Evolutionary conservation across 2,113 vertebrate genomes (phyloP).

Genomic region (Copsychus sechellarum): DNA sequence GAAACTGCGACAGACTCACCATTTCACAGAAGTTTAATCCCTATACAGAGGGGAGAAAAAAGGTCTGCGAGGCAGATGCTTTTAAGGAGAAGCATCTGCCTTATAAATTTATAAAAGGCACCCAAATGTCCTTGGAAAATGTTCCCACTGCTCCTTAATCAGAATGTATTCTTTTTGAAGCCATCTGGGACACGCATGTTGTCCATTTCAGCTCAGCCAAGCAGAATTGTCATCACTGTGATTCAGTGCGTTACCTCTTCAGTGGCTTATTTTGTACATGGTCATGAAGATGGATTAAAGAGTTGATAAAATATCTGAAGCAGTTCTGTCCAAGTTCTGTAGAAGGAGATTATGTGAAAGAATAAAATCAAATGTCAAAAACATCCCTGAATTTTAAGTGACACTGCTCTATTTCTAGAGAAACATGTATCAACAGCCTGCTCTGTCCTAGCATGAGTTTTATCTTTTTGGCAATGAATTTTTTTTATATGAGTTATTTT

Average conservation of each 20-base stretch:
- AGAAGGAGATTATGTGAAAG: background rate
- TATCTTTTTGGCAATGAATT: background rate
- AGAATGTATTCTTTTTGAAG: constrained; percentile 58
- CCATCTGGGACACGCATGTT: constrained; percentile 63
- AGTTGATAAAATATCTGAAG: background rate
- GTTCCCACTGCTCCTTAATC: constrained; percentile 65
- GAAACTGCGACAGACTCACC: background rate
- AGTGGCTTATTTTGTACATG: constrained; percentile 6
- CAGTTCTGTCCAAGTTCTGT: background rate
- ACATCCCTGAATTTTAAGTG: background rate
- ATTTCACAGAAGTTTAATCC: constrained; percentile 7
- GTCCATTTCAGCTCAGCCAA: constrained; percentile 47
- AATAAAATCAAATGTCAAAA: background rate
- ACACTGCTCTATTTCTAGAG: background rate
- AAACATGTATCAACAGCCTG: background rate
- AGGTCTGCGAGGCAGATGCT: constrained; percentile 53
- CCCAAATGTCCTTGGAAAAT: constrained; percentile 69
- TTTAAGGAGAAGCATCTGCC: constrained; percentile 58
- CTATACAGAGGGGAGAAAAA: background rate
- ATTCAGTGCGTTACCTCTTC: constrained; percentile 31
- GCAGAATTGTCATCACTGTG: constrained; percentile 6
- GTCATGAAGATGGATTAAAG: background rate
- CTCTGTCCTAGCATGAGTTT: background rate
- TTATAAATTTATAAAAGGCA: constrained; percentile 66
- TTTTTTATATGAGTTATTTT: background rate